Conservation (phyloP, 64 coral and sea anemone genomes). For the Montipora foliosa region DNA sequence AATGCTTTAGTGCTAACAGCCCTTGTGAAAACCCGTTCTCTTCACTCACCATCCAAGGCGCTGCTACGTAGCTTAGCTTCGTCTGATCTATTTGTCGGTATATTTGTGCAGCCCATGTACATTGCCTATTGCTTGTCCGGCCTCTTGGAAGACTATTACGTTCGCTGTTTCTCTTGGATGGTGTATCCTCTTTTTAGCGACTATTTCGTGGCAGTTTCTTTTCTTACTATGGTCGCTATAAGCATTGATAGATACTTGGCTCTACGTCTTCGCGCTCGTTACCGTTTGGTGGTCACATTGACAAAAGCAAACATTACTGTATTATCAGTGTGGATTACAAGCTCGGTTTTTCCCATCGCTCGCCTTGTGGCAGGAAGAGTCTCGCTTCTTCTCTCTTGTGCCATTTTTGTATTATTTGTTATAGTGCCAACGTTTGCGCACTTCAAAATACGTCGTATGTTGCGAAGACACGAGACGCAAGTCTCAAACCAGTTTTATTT, state of each 20-base stretch:
- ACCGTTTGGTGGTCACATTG: slow-evolving; percentile 32
- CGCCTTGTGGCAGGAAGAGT: background rate
- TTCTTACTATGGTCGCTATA: slow-evolving; percentile 42
- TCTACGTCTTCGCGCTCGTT: slow-evolving; percentile 25
- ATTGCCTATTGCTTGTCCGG: slow-evolving; percentile 36
- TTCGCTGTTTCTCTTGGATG: slow-evolving; percentile 33
- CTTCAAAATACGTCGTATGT: slow-evolving; percentile 10
- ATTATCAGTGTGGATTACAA: slow-evolving; percentile 8
- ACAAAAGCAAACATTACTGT: slow-evolving; percentile 29
- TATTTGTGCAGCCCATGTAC: slow-evolving; percentile 32
- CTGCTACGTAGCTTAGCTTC: slow-evolving; percentile 23
- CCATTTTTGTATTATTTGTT: slow-evolving; percentile 13
- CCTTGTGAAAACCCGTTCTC: slow-evolving; percentile 18
- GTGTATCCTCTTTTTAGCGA: slow-evolving; percentile 23
- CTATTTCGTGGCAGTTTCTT: slow-evolving; percentile 24
- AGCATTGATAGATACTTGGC: slow-evolving; percentile 51
- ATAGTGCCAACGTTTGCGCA: slow-evolving; percentile 26
- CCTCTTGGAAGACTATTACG: background rate
- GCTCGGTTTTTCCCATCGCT: slow-evolving; percentile 23
- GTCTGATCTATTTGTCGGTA: slow-evolving; percentile 38
- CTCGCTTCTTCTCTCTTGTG: background rate
- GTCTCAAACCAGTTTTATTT: slow-evolving; percentile 31
- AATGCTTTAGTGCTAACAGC: slow-evolving; percentile 29
- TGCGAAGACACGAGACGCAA: slow-evolving; percentile 6
- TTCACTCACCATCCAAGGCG: slow-evolving; percentile 35